phyloP scores from a whole-genome alignment of 1,140 invertebrate species.

The Palaemon carinicauda region DNA sequence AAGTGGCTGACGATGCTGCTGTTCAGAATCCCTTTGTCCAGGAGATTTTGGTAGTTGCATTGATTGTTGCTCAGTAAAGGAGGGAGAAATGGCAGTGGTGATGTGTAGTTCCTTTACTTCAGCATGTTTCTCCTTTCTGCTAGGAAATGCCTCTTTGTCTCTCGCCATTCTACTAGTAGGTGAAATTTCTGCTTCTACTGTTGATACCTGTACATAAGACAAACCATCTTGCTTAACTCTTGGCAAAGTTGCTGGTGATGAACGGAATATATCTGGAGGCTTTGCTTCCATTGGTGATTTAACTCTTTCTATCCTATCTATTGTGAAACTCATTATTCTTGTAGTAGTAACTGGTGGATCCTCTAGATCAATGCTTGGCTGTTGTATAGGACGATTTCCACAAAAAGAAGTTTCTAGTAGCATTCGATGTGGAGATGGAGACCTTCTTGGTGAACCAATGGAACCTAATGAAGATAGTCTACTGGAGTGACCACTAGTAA shows the following conservation, averaged over 20 bases:
- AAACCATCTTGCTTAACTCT: slow-evolving; percentile 25
- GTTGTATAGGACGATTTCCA: slow-evolving; percentile 66
- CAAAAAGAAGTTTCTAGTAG: slow-evolving; percentile 88
- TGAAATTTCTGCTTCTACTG: not conserved
- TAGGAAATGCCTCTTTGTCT: not conserved
- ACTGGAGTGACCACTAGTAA: slow-evolving; percentile 82
- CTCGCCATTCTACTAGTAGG: not conserved
- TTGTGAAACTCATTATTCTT: slow-evolving; percentile 57
- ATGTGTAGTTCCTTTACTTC: not conserved
- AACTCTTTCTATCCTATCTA: slow-evolving; percentile 55
- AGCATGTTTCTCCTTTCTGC: not conserved
- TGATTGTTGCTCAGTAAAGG: slow-evolving; percentile 38
- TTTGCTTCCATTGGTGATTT: slow-evolving; percentile 57
- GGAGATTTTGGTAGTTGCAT: slow-evolving; percentile 40
- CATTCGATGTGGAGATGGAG: slow-evolving; percentile 87
- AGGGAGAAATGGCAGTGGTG: slow-evolving; percentile 37
- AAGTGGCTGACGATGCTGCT: slow-evolving; percentile 48
- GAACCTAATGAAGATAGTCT: slow-evolving; percentile 79
- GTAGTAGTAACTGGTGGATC: slow-evolving; percentile 65
- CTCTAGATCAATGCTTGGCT: slow-evolving; percentile 67
- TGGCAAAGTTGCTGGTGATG: slow-evolving; percentile 24
- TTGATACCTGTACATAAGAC: not conserved
- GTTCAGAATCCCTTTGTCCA: not conserved
- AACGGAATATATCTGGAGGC: slow-evolving; percentile 53
- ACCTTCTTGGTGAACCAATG: slow-evolving; percentile 69